Base-by-base conservation (phyloP, 2,797 vertebrate genomes). In the Dromococcyx pavoninus region DNA sequence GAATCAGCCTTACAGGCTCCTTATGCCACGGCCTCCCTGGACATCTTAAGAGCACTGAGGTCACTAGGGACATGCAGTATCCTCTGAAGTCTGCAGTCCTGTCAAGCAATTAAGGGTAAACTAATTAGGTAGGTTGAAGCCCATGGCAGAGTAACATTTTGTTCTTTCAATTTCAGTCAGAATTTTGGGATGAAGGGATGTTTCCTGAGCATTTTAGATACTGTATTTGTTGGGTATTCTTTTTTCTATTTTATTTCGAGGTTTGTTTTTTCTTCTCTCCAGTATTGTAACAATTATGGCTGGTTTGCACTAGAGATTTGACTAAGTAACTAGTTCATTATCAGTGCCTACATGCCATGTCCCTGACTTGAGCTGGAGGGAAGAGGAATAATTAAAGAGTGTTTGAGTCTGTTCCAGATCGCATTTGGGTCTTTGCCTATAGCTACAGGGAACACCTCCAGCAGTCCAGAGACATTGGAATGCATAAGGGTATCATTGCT, bases 11-110 rank as follows among this genome's bases (percentile, higher is more conserved):
- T 3, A 17, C 25, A 19, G 13, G 7, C 11, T 39, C 17, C 43
- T 56, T 65, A 35, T 5, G 13, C 10, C 18, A 28, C 0, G 0
- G 65, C 2, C 44, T 54, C 18, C 11, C 39, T 44, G 56, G 11
- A 13, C 15, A 41, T 15, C 39, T 48, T 56, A 54, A 39, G 37
- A 50, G 43, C 43, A 13, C 8, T 15, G 39, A 33, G 48, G 23
- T 57, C 60, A 41, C 18, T 17, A 25, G 28, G 37, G 25, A 35
- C 0, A 0, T 4, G 4, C 33, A 28, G 9, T 24, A 13, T 58
- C n/a, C 32, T 90, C 51, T 50, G n/a, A 73, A 77, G 37, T 53
- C n/a, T 79, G 30, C 37, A 37, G 46, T 23, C 30, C 35, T 67
- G 8, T 15, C 8, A 39, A 23, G 35, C 28, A 85, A n/a, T 33